phyloP scores from a whole-genome alignment of 2,113 vertebrate genomes.

The Indri indri region DNA sequence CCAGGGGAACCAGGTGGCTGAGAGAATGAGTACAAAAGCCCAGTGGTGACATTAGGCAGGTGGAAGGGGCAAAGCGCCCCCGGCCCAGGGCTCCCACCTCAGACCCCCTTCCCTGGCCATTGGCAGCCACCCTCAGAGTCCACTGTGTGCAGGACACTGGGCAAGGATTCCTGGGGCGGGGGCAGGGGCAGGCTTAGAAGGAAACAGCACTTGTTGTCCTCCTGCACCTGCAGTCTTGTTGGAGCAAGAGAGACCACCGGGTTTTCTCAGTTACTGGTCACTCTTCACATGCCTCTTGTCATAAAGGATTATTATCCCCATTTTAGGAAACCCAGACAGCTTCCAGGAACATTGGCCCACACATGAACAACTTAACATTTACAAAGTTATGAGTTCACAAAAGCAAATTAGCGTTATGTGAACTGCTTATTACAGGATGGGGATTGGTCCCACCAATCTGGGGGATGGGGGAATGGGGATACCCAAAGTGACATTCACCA shows the following conservation, averaged over 20 bases:
- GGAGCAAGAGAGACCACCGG: background rate
- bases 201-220: background rate
- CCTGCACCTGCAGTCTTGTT: rapidly evolving
- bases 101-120: background rate
- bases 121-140: background rate
- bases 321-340: background rate
- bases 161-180: background rate
- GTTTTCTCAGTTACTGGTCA: background rate
- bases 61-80: background rate
- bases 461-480: background rate
- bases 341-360: background rate
- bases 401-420: background rate
- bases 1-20: slow-evolving; percentile 43
- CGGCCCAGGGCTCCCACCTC: background rate
- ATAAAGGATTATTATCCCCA: background rate
- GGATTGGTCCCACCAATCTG: too few species aligned
- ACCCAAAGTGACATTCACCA: rapidly evolving
- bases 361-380: background rate
- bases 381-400: background rate
- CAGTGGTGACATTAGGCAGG: slow-evolving; percentile 22
- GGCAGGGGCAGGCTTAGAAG: background rate
- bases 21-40: slow-evolving; percentile 46
- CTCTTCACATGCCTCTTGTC: background rate
- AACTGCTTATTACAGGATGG: background rate
- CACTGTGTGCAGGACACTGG: too few species aligned